These are phyloP conservation scores for Trichogramma pretiosum DNA, from an alignment of 1,140 invertebrate species.

Conservation along the genomic window DNA sequence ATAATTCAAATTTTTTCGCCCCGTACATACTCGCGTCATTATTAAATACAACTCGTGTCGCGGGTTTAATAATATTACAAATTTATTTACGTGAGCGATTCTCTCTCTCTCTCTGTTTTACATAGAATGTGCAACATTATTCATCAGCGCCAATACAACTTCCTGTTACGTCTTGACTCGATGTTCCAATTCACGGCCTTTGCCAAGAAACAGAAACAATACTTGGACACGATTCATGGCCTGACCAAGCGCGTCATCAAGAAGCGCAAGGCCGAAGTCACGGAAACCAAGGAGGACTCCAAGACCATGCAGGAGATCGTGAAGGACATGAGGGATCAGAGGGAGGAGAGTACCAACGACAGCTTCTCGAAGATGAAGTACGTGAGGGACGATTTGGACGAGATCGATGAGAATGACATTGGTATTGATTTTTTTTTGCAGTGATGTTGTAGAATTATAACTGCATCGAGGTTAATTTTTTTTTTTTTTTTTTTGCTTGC, in stretches of 20 bases:
- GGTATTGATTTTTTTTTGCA: slow-evolving; percentile 35
- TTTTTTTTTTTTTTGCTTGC: slow-evolving; percentile 2
- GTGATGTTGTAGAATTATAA: neutral
- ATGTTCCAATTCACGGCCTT: slow-evolving; percentile 53
- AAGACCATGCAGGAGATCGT: slow-evolving; percentile 13
- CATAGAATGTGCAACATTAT: slow-evolving; percentile 64
- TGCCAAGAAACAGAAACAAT: slow-evolving; percentile 50
- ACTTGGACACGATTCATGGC: slow-evolving; percentile 55
- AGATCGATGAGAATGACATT: slow-evolving; percentile 62
- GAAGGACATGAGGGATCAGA: neutral
- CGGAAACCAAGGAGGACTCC: slow-evolving; percentile 39
- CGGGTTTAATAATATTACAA: no score
- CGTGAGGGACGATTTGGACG: slow-evolving; percentile 61
- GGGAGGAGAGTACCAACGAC: neutral
- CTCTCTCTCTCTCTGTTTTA: slow-evolving; percentile 12
- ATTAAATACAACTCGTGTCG: no score
- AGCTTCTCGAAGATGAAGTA: slow-evolving; percentile 26
- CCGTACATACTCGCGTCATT: no score
- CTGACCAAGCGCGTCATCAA: slow-evolving; percentile 56
- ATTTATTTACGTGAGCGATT: no score
- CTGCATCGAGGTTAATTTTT: no score
- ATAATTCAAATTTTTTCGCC: no score
- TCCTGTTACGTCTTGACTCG: slow-evolving; percentile 50
- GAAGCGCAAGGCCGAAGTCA: slow-evolving; percentile 46
- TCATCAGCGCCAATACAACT: slow-evolving; percentile 56